phyloP scores from a whole-genome alignment of 2,888 invertebrate species.

The Eueremaeus valkanovi region DNA sequence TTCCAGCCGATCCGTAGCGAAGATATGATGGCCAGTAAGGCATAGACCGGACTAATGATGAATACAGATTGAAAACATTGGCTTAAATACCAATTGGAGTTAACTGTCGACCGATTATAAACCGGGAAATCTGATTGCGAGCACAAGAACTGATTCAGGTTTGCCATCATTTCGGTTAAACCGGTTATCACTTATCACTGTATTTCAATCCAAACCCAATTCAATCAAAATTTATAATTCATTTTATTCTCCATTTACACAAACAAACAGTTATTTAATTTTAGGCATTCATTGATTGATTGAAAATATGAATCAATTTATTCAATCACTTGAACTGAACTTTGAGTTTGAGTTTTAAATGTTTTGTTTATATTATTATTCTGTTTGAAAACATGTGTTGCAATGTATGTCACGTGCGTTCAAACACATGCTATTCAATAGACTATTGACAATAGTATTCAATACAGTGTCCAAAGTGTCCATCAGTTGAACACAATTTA shows the following conservation, averaged over 20 bases:
- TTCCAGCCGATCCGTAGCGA: constrained; percentile 32
- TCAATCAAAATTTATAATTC: too few species aligned
- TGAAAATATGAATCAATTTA: neutral
- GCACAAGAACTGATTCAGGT: neutral
- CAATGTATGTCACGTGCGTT: constrained; percentile 11
- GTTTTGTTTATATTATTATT: constrained; percentile 22
- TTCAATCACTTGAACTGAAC: neutral
- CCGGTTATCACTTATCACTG: neutral
- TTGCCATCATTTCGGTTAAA: neutral
- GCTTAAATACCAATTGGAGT: neutral
- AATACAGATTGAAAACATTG: constrained; percentile 36
- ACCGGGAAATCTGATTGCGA: neutral
- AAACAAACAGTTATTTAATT: too few species aligned
- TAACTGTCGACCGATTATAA: too few species aligned
- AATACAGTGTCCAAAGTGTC: too few species aligned
- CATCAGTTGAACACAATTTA: too few species aligned
- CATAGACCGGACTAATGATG: constrained; percentile 22
- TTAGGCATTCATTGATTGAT: too few species aligned
- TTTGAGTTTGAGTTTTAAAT: constrained; percentile 7
- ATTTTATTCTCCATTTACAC: too few species aligned
- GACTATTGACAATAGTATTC: too few species aligned
- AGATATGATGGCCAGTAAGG: neutral
- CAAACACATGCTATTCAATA: constrained; percentile 20
- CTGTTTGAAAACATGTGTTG: constrained; percentile 31
- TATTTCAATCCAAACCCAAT: too few species aligned